Evolutionary conservation across 2,888 invertebrate species (phyloP), one percentile per base, ranked within the genome.

Genomic region (Onchidella celtica): DNA sequence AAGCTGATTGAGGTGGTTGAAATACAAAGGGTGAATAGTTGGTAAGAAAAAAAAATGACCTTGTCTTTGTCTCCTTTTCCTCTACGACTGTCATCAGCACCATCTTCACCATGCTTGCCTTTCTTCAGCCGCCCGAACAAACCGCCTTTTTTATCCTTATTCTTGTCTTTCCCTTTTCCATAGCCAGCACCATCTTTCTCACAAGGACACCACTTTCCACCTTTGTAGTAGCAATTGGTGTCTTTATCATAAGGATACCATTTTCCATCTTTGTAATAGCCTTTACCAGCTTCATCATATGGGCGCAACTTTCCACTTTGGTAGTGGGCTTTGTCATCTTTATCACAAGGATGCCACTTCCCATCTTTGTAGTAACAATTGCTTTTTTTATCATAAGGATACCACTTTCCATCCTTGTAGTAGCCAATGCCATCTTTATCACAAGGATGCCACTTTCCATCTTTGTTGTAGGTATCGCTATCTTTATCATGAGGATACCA

Each of bases 61-160:
- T 73, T 34, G 1, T 61, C 81, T 38, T 59, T 74, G 47, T 61
- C 38, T 21, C n/a, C 38, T 17, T 61, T 38, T n/a, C 34, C 65
- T 40, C 21, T 38, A n/a, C n/a, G 47, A 21, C 61, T 57, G 11
- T 76, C 81, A 38, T 81, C 76, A 11, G 59, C 65, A n/a, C 77
- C 29, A 21, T 65, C 38, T 4, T 77, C 65, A 4, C 66, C 34
- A 57, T 81, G 66, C 27, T 73, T 70, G 55, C 74, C 72, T 57
- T 84, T 78, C 36, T 75, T 72, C 68, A 84, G 83, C 61, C 83
- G 81, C 29, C 85, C 85, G 61, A 86, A 85, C 9, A 87, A 75
- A 34, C 85, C 86, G 34, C 76, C 79, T 61, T 79, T 81, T 47
- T 82, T 84, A 34, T 84, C 72, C 32, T 82, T 78, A 17, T 85